Evolutionary conservation across 2,888 invertebrate genomes (phyloP).

Genomic region (Dichetophora obliterata): DNA sequence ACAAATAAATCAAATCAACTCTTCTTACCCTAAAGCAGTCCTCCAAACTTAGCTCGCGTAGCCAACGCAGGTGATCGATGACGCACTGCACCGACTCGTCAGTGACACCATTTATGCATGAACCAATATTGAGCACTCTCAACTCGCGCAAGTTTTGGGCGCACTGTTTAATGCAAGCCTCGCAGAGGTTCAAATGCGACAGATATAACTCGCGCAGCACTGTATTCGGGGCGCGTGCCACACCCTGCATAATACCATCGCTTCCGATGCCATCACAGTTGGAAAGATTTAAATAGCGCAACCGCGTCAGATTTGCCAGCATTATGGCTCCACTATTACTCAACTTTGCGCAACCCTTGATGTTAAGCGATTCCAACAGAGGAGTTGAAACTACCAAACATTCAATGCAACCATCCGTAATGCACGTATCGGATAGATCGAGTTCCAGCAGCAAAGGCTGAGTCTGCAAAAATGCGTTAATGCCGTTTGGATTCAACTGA

Average conservation of each 20-base stretch:
- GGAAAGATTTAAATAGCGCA: conserved; percentile 77
- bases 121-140: conserved; percentile 75
- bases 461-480: conserved; percentile 56
- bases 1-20: neutral
- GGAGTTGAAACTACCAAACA: conserved; percentile 74
- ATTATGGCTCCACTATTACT: conserved; percentile 75
- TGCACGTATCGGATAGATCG: conserved; percentile 77
- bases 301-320: conserved; percentile 72
- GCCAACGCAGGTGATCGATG: conserved; percentile 74
- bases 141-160: conserved; percentile 74
- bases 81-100: conserved; percentile 78
- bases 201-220: conserved; percentile 73
- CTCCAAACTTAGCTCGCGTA: conserved; percentile 75
- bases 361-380: conserved; percentile 74
- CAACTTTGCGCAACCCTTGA: conserved; percentile 76
- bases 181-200: conserved; percentile 75
- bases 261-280: conserved; percentile 77
- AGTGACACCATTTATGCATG: conserved; percentile 80
- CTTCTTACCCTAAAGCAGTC: conserved; percentile 71
- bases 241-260: conserved; percentile 74
- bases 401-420: conserved; percentile 76
- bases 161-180: conserved; percentile 74
- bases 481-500: conserved; percentile 59
- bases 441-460: conserved; percentile 74
- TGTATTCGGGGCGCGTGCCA: conserved; percentile 72